Conservation (phyloP, 2,113 vertebrate species). For the Gulo gulo region DNA sequence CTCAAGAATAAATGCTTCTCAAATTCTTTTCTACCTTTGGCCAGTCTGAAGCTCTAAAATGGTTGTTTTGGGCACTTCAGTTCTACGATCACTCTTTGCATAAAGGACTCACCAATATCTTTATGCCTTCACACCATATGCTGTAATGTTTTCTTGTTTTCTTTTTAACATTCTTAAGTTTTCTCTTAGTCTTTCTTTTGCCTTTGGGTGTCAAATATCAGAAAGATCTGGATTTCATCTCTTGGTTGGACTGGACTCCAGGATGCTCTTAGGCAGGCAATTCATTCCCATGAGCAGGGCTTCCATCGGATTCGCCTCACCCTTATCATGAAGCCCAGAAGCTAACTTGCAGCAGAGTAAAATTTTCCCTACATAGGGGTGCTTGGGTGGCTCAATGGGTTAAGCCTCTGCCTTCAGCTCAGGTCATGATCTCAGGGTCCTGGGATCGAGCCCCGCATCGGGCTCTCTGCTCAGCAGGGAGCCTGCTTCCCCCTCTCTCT, state of each 20-base stretch:
- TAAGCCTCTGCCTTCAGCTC: no score
- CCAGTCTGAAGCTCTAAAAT: background rate
- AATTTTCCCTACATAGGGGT: background rate
- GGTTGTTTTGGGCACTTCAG: background rate
- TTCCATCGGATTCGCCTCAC: background rate
- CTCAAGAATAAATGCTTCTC: conserved; percentile 23
- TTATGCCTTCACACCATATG: background rate
- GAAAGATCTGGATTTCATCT: background rate
- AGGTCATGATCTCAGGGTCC: no score
- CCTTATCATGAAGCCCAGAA: background rate
- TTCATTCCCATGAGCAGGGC: background rate
- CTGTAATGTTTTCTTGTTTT: background rate
- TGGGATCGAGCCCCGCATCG: no score
- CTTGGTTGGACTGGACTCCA: background rate
- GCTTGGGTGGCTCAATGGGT: no score
- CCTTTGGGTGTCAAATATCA: conserved; percentile 8
- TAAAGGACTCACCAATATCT: background rate
- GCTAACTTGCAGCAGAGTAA: background rate
- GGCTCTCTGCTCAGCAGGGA: no score
- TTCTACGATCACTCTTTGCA: background rate
- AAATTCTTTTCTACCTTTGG: background rate
- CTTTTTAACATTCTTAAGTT: background rate
- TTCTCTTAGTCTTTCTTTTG: background rate
- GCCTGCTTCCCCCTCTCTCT: no score
- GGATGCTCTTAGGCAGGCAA: background rate